phyloP scores from a whole-genome alignment of 1,140 invertebrate species.

The Drosophila ficusphila region DNA sequence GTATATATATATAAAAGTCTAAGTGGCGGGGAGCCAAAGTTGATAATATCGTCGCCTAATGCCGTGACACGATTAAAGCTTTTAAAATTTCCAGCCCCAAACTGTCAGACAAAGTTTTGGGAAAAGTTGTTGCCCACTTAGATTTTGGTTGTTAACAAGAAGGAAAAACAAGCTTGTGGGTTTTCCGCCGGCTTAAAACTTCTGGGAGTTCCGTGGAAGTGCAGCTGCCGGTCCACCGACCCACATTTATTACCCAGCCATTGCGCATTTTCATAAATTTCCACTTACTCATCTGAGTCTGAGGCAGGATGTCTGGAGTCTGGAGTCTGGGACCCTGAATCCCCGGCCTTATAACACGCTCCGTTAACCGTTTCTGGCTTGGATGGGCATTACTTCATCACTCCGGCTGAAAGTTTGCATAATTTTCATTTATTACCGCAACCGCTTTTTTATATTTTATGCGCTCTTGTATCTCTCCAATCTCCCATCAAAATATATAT shows the following conservation, averaged over 20 bases:
- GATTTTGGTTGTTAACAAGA: constrained; percentile 72
- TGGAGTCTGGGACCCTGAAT: constrained; percentile 5
- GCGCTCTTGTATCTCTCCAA: constrained; percentile 47
- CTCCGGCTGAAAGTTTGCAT: constrained; percentile 77
- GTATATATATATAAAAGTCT: constrained; percentile 14
- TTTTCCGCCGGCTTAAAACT: constrained; percentile 55
- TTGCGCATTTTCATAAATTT: constrained; percentile 78
- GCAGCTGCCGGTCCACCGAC: constrained; percentile 47
- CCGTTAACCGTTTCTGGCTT: constrained; percentile 76
- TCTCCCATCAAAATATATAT: constrained; percentile 57
- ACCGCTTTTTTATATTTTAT: constrained; percentile 58
- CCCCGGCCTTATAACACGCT: constrained; percentile 72
- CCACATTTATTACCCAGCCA: constrained; percentile 58
- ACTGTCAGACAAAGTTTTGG: constrained; percentile 62
- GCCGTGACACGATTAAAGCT: constrained; percentile 62
- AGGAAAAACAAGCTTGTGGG: constrained; percentile 35
- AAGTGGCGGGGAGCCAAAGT: constrained; percentile 27
- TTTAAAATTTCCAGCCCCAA: constrained; percentile 37
- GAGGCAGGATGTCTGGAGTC: constrained; percentile 10
- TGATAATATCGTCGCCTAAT: constrained; percentile 52
- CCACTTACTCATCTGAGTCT: constrained; percentile 73
- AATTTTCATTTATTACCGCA: constrained; percentile 81
- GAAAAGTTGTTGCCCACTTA: constrained; percentile 76
- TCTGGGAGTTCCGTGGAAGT: constrained; percentile 45
- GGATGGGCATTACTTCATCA: constrained; percentile 76